Evolutionary conservation across 2,113 vertebrate genomes (phyloP).

Genomic region (Oplegnathus fasciatus): DNA sequence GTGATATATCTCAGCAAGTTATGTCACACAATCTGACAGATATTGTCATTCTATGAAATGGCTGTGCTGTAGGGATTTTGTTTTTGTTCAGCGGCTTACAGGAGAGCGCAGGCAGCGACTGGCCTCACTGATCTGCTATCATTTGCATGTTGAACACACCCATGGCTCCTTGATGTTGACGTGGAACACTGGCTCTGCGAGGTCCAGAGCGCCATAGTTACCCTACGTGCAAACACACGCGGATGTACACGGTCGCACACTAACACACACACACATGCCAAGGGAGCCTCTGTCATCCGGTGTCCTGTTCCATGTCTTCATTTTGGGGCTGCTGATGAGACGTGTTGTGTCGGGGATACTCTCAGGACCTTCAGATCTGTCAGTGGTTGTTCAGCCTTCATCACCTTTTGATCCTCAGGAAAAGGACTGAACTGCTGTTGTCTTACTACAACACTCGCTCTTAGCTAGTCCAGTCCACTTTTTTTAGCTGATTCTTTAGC

Average conservation of each 20-base stretch:
- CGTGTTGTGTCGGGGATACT: conserved; percentile 51
- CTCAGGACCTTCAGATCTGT: conserved; percentile 54
- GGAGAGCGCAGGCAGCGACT: conserved; percentile 26
- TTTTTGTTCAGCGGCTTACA: conserved; percentile 54
- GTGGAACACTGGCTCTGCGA: conserved; percentile 48
- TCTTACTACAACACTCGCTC: conserved; percentile 20
- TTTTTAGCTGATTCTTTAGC: not conserved
- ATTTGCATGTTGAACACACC: conserved; percentile 74
- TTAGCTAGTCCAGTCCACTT: not conserved
- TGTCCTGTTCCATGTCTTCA: conserved; percentile 70
- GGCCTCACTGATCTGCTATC: conserved; percentile 52
- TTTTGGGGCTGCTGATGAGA: conserved; percentile 64
- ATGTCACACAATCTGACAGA: conserved; percentile 58
- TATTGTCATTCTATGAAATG: conserved; percentile 52
- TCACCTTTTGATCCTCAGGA: conserved; percentile 56
- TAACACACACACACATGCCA: conserved; percentile 30
- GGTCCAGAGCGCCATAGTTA: conserved; percentile 56
- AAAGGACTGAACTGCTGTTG: conserved; percentile 25
- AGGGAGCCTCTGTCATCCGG: conserved; percentile 64
- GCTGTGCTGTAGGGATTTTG: conserved; percentile 60
- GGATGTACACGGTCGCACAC: conserved; percentile 5
- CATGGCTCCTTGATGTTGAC: conserved; percentile 61
- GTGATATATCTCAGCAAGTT: conserved; percentile 40
- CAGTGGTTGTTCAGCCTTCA: conserved; percentile 50
- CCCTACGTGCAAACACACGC: conserved; percentile 19